Conservation (phyloP, 2,888 invertebrate genomes). For the Chrysomela aeneicollis region DNA sequence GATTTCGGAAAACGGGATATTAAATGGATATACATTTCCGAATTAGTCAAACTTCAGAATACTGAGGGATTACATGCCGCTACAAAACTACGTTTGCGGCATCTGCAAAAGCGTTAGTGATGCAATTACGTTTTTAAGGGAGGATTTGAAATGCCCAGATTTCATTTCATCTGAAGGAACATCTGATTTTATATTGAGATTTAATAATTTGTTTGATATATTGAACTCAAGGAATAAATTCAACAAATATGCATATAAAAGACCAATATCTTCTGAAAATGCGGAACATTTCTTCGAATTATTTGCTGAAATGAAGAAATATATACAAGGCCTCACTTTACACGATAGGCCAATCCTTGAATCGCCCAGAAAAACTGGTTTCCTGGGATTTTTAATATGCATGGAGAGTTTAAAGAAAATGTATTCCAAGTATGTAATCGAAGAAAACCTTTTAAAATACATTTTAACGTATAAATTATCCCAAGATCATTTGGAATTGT, state of each 20-base stretch:
- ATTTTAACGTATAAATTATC: conserved; percentile 22
- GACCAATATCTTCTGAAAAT: conserved; percentile 1
- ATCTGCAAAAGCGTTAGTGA: conserved; percentile 5
- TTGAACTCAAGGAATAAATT: conserved; percentile 28
- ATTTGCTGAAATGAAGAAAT: not conserved
- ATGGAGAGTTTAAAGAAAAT: conserved; percentile 28
- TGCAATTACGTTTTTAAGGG: not conserved
- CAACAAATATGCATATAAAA: conserved; percentile 11
- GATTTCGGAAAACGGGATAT: not conserved
- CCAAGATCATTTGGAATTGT: conserved; percentile 25
- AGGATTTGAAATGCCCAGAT: not conserved
- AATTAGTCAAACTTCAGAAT: conserved; percentile 3
- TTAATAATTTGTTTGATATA: conserved; percentile 30
- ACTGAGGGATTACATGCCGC: conserved; percentile 3
- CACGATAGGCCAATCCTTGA: conserved; percentile 2
- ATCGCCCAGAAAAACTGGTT: conserved; percentile 25
- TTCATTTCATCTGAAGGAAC: conserved; percentile 1
- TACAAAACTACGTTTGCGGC: not conserved
- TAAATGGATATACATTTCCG: too few relatives aligned
- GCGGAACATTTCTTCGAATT: conserved; percentile 9
- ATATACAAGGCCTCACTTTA: not conserved
- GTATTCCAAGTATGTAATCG: conserved; percentile 19
- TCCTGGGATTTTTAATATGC: conserved; percentile 32
- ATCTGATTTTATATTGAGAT: conserved; percentile 11
- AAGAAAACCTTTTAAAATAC: conserved; percentile 18